Evolutionary conservation across 2,888 invertebrate genomes (phyloP), one percentile per base, ranked within the genome.

Genomic region (Seira musarum): DNA sequence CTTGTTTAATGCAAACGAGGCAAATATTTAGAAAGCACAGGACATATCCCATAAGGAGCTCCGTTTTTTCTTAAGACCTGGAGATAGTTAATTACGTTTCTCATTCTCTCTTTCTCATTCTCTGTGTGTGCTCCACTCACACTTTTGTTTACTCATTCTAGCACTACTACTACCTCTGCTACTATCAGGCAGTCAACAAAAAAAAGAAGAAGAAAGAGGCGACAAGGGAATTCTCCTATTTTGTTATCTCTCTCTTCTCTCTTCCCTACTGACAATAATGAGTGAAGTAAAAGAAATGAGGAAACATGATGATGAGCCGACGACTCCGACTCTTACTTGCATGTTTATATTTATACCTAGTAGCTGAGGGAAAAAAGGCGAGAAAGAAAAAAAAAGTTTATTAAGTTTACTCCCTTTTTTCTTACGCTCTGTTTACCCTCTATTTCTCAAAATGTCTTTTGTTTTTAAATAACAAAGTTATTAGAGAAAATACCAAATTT

Each of bases 71-170:
- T 30, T 30, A 74, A 74, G 60, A 66, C 68, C 75, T 75, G 75
- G 25, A 77, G 70, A 70, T 77, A 70, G 57, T 77, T 77, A 77
- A 70, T 77, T 77, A 77, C 79, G 68, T 75, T 79, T 82, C 74
- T 65, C 53, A 30, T 30, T 30, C 30, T 70, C 67, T 35, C 25
- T 65, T 61, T 30, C 65, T 17, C 70, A 57, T 21, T 17, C 24
- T 25, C 65, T 67, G 46, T 40, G 57, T 70, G 57, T 80, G 30
- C 30, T 30, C 8, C 30, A 8, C 30, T 30, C 30, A 30, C 30
- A 30, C 30, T 30, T 30, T 30, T 30, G 30, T 30, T 30, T 30
- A 8, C 30, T 30, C 30, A 8, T 30, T n/a, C n/a, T n/a, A n/a
- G n/a, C n/a, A n/a, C 30, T 30, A 30, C 3, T 8, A 30, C 30